Evolutionary conservation across 2,113 vertebrate species (phyloP), one percentile per base, ranked within the genome.

Genomic region (Calidris pygmaea): DNA sequence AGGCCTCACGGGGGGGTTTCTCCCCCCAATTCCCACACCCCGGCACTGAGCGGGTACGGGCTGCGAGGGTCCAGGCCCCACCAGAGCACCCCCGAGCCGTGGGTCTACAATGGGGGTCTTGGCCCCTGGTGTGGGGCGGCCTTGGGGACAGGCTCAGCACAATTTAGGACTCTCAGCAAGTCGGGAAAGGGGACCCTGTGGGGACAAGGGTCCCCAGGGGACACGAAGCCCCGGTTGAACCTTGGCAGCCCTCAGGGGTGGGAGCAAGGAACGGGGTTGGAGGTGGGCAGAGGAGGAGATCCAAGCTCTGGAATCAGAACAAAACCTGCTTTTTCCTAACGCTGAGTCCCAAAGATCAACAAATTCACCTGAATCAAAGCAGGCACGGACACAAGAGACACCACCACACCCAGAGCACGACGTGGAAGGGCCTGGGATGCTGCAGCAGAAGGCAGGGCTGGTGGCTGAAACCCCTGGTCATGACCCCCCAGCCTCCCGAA

Each of bases 1-100:
- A 2, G 2, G 2, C 7, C 26, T 55, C 4, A 0, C n/a, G 2
- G 34, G 12, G 43, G 21, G 26, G 8, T 21, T 13, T 34, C 18
- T 24, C 1, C 16, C 32, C 16, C 1, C 11, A 0, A 12, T 9
- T 19, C 32, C 43, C 47, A 1, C n/a, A 16, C 27, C 67, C 71
- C 0, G 0, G 53, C 48, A 14, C 26, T 1, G 47, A 9, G 48
- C 2, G 1, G 50, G 45, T 34, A 12, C 14, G 2, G 71, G 50
- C 27, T 73, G 68, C 2, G 27, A 55, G 52, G 67, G 5, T 27
- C 35, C 78, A 8, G 50, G 23, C 39, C 11, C 34, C 65, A 10
- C 34, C 24, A 77, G 19, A 50, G 65, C 70, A 7, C 20, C 45
- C 79, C 18, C 5, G 13, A 27, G 2, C 1, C 0, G 1, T 37